These are phyloP conservation scores for Sphyrna mokarran DNA, from an alignment of 2,113 vertebrate species.

Conservation along the genomic window DNA sequence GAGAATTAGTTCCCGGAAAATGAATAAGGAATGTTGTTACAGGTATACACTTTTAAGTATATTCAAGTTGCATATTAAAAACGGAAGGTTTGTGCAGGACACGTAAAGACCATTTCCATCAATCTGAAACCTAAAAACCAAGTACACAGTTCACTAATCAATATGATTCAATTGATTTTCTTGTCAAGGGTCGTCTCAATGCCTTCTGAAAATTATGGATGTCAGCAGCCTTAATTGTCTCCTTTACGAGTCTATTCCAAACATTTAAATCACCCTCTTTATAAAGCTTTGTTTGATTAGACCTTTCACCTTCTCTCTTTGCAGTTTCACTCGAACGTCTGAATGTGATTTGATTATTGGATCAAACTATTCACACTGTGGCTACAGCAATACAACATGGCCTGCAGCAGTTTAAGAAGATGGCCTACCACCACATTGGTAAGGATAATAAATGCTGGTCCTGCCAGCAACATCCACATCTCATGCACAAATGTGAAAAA, in stretches of 20 bases:
- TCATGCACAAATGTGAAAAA: too few relatives aligned
- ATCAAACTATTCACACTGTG: background rate
- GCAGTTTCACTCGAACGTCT: background rate
- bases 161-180: conserved; percentile 17
- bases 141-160: background rate
- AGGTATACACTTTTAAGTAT: background rate
- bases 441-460: background rate
- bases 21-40: background rate
- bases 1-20: conserved; percentile 14
- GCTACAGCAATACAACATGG: background rate
- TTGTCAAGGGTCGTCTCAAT: background rate
- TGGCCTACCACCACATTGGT: background rate
- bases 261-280: background rate
- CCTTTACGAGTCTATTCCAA: background rate
- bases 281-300: background rate
- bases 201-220: background rate
- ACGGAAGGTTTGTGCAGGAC: background rate
- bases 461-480: background rate
- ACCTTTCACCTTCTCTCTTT: background rate
- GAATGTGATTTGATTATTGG: background rate
- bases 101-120: background rate
- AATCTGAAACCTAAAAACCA: background rate
- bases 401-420: background rate
- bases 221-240: background rate
- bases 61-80: background rate